Evolutionary conservation across 2,113 vertebrate genomes (phyloP), one percentile per base, ranked within the genome.

Genomic region (rabbit (Oryctolagus cuniculus)): DNA sequence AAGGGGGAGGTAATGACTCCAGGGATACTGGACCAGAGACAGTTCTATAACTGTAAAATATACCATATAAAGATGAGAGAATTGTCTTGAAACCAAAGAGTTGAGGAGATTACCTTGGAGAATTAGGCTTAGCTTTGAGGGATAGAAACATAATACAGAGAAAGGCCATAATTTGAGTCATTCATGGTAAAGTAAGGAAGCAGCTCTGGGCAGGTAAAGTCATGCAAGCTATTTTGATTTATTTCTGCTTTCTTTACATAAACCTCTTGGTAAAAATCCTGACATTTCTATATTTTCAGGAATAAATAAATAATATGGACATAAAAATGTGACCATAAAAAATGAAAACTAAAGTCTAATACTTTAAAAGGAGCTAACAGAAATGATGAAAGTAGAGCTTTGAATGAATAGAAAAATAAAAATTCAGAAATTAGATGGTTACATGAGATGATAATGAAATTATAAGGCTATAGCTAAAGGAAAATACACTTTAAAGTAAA

Each of bases 331-430:
- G 58, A 3, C 36, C 24, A 83, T 36, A 82, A 51, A 77, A 92
- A 21, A 44, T 81, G 19, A 82, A 92, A 83, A 53, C 19, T 67
- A 67, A 90, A 82, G 66, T 61, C 36, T 38, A 61, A 51, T 73
- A 69, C 67, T 90, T 83, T 22, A 58, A 51, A 85, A 38, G 53
- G 22, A 94, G 21, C 34, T 75, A 82, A 94, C 75, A 91, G 2
- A 72, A 53, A 74, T 83, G 25, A 74, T 74, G 22, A 70, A 74
- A 89, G 34, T 4, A 72, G 12, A 70, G 9, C 27, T 53, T 4
- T 53, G 13, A 83, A 83, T 87, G 4, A 61, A 70, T 11, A 53
- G 10, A 44, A 69, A 53, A 21, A 75, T 22, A 55, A n/a, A 87
- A 67, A 15, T 34, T 90, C n/a, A 89, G 29, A 80, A 63, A 80